A percentile compares a stretch with the other conserved stretches of the same genome.
These are phyloP conservation scores for Pseudotriccus pelzelni DNA, from an alignment of 2,797 vertebrate species.

Conservation along the genomic window DNA sequence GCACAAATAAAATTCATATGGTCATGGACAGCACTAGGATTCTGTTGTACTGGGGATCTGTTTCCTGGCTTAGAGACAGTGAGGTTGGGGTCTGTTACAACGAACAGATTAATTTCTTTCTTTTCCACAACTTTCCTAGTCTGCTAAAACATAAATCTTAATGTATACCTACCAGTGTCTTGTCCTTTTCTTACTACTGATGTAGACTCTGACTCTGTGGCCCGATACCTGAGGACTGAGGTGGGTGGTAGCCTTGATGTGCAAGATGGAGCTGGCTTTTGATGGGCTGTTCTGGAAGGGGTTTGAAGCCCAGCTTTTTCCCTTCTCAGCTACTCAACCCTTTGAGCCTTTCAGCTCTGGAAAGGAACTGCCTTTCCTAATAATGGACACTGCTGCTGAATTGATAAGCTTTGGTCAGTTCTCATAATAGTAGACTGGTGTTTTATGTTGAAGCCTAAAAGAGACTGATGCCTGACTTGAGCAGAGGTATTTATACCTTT, in stretches of 20 bases:
- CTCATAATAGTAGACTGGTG: neutral
- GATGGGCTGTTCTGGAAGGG: neutral
- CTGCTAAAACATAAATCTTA: neutral
- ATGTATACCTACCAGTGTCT: neutral
- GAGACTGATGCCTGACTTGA: neutral
- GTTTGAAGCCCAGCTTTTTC: neutral
- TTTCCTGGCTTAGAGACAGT: neutral
- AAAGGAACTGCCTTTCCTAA: neutral
- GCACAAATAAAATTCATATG: neutral
- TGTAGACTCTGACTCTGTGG: neutral
- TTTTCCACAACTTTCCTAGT: neutral
- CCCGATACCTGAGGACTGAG: neutral
- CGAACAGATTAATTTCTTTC: neutral
- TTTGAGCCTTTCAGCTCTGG: neutral
- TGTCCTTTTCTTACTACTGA: neutral
- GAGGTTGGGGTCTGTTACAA: neutral
- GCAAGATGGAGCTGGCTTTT: neutral
- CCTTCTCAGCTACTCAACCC: neutral
- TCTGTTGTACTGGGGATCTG: neutral
- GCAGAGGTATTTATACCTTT: neutral
- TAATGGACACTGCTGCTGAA: neutral
- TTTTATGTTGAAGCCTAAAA: neutral
- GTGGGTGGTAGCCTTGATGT: neutral
- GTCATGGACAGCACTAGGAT: neutral
- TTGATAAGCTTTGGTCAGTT: neutral